Base-by-base conservation (phyloP, 2,888 invertebrate species). In the Laspeyria flexula region DNA sequence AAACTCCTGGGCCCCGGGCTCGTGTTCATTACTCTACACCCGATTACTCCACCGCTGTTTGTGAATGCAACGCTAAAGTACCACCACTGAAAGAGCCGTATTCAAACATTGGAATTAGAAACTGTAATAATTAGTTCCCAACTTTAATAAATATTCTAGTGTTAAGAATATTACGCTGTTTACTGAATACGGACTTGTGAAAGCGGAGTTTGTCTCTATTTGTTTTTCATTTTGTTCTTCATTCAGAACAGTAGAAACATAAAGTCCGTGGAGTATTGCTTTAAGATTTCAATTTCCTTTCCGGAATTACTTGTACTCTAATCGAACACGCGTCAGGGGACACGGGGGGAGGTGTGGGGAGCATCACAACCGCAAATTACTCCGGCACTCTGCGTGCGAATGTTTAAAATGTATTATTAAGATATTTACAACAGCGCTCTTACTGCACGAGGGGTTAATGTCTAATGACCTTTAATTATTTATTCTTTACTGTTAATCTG, bases 251-350 rank as follows among this genome's bases (percentile, higher is more conserved):
- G 73, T 73, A 78, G 82, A 81, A 85, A 85, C 83, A 86, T 84
- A 70, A 80, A 85, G 81, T 90, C 91, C 85, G 81, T 85, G 77
- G 90, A 85, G 90, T 86, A 90, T 88, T 90, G 87, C 90, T 85
- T 85, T 88, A 90, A 91, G 90, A 91, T 92, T 92, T 92, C 91
- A 91, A 92, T 92, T 92, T 92, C 91, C 91, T 90, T 90, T 85
- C 84, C 86, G 89, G 88, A 92, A 92, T 92, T 91, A 92, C 90
- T 90, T 86, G 88, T 85, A 79, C 84, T 88, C 86, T 90, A 91
- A 92, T 92, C 90, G 91, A 90, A 90, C 91, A 87, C 86, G 90
- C 90, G 89, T 90, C 86, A 80, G 79, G 89, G 88, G 85, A 86
- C 79, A 66, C 65, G 72, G 60, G 66, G 66, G 73, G 49, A 59